phyloP scores from a whole-genome alignment of 2,797 vertebrate genomes.

The Peromyscus nudipes region DNA sequence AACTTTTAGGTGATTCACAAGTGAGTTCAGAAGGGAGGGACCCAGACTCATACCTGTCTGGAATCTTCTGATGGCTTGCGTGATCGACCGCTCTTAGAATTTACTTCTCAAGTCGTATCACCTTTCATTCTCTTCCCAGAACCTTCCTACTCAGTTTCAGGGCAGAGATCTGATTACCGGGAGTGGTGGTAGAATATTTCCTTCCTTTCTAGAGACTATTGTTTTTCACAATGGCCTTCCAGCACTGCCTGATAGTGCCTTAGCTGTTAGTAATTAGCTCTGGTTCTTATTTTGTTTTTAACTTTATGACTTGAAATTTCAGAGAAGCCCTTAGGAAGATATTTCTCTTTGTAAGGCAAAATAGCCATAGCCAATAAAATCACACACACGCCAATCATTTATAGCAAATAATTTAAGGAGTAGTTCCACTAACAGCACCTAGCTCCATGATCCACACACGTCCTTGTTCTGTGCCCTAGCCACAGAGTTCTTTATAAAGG shows the following conservation, averaged over 20 bases:
- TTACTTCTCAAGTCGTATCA: not conserved
- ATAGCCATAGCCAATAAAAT: not conserved
- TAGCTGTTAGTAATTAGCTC: constrained; percentile 6
- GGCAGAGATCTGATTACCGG: not conserved
- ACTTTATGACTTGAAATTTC: constrained; percentile 30
- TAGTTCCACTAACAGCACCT: not conserved
- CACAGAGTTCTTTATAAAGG: not conserved
- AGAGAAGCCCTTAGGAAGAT: constrained; percentile 2
- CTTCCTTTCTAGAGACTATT: not conserved
- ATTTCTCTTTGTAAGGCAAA: not conserved
- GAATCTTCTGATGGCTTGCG: not conserved
- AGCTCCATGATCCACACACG: not conserved
- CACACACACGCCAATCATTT: not conserved
- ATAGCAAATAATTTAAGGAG: not conserved
- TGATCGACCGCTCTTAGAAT: not conserved
- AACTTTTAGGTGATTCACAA: not conserved
- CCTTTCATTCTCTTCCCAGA: not conserved
- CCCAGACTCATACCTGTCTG: not conserved
- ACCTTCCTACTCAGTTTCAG: not conserved
- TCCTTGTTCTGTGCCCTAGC: not conserved
- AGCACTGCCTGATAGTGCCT: not conserved
- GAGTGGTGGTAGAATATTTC: not conserved
- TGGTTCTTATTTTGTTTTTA: constrained; percentile 52
- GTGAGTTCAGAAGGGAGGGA: not conserved
- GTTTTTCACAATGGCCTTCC: constrained; percentile 28